Evolutionary conservation across 2,797 vertebrate species (phyloP), one percentile per base, ranked within the genome.

Genomic region (Dallia pectoralis): DNA sequence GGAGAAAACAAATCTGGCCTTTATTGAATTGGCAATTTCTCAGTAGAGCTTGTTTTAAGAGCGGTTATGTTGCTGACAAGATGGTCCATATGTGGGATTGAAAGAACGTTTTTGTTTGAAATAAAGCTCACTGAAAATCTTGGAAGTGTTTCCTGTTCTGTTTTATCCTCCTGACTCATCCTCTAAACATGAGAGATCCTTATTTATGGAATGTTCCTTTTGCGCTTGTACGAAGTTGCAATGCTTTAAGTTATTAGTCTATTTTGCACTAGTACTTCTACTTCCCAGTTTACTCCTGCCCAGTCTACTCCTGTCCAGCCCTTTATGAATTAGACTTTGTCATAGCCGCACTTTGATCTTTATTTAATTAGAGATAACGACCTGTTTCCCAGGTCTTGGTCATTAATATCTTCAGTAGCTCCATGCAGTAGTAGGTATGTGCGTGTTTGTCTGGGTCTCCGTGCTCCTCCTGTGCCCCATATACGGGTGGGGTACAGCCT

Each of bases 51-150:
- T 75, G 73, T 88, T 87, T 89, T 90, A 85, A 78, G 80, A 66
- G 79, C 74, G 74, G 77, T 40, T 89, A 18, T 87, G 82, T 87
- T 86, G 40, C 77, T 73, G 79, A 71, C 4, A 82, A 83, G 51
- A 77, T 86, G 81, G 78, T 86, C 81, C 80, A 71, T 73, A 89
- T 87, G 86, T 86, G 82, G 89, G 79, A 74, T 53, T 67, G 33
- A 84, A 81, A 82, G 63, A 77, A 89, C 81, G 79, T 88, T 96
- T 93, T 85, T 86, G 92, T 94, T 89, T 85, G 84, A 91, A 98
- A 98, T 98, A 99, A 99, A 95, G 92, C 95, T 97, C 96, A 94
- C 97, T 99, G 96, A 95, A 97, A 95, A 94, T 93, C 93, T 85
- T 15, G 9, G 51, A 36, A 36, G 18, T 0, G 0, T 5, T 19